Evolutionary conservation across 2,888 invertebrate species (phyloP).

Genomic region (Hypena proboscidalis): DNA sequence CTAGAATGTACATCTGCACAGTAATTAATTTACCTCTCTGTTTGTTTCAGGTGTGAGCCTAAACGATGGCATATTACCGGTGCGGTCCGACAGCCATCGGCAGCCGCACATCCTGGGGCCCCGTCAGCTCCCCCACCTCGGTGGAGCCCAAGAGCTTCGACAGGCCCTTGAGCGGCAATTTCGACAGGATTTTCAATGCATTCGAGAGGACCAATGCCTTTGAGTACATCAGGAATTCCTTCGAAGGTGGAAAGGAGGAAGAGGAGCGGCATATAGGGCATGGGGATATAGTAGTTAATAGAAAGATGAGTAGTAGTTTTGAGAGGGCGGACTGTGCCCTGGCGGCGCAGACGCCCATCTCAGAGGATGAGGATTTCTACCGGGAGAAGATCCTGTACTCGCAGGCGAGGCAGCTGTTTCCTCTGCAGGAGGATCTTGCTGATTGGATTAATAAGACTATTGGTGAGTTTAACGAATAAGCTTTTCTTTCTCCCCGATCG

Average conservation of each 20-base stretch:
- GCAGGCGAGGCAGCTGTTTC: slow-evolving; percentile 92
- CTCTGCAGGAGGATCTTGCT: slow-evolving; percentile 93
- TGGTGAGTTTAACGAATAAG: slow-evolving; percentile 84
- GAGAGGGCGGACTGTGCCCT: slow-evolving; percentile 81
- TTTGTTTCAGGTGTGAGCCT: slow-evolving; percentile 53
- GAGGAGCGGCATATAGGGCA: slow-evolving; percentile 70
- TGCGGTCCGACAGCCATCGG: slow-evolving; percentile 79
- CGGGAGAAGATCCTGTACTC: slow-evolving; percentile 90
- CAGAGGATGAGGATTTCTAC: slow-evolving; percentile 88
- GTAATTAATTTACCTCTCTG: background rate
- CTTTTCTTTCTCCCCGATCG: too few species aligned
- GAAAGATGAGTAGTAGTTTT: slow-evolving; percentile 76
- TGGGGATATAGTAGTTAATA: slow-evolving; percentile 75
- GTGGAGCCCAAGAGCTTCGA: slow-evolving; percentile 68
- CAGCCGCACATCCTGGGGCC: slow-evolving; percentile 86
- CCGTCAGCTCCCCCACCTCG: slow-evolving; percentile 77
- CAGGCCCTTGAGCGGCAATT: slow-evolving; percentile 77
- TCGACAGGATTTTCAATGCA: slow-evolving; percentile 80
- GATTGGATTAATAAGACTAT: slow-evolving; percentile 95
- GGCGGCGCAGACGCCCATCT: slow-evolving; percentile 78
- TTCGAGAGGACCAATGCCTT: slow-evolving; percentile 82
- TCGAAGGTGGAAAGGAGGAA: slow-evolving; percentile 51
- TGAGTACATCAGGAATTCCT: slow-evolving; percentile 64
- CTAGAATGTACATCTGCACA: too few species aligned
- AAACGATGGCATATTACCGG: slow-evolving; percentile 76